Evolutionary conservation across 1,140 invertebrate genomes (phyloP), one percentile per base, ranked within the genome.

Genomic region (Hyles euphorbiae): DNA sequence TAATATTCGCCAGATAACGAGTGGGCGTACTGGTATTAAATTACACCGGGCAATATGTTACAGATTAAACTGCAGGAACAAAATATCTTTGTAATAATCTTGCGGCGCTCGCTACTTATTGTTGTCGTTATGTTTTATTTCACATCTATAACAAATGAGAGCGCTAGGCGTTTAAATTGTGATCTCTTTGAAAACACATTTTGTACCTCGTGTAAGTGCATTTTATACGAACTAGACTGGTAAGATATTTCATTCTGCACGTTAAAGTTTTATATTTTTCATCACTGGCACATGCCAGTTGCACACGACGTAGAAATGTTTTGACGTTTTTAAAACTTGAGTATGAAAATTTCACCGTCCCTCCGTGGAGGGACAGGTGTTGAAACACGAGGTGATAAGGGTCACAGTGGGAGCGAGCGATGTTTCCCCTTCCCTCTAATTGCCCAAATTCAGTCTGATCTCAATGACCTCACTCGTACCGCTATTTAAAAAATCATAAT

Each of bases 1-100:
- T 8, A 40, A 40, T 40, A 40, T 40, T 40, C 36, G 36, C 36
- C 36, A 40, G 36, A 40, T 40, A 47, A 56, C 45, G 12, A 65
- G 75, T 78, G 77, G 75, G 77, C 72, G 77, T 76, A 63, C 36
- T 40, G 36, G 57, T 68, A 68, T 78, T 65, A 36, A 68, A 78
- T 76, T 76, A 70, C 75, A 70, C 63, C 72, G 60, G 60, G 66
- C 65, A 64, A 71, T 76, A 58, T 47, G 53, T 56, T 53, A 61
- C n/a, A n/a, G 46, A 48, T n/a, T 8, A n/a, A 48, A 48, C 10
- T 48, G 46, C 46, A 48, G 3, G 12, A 7, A 48, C 7, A 48
- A 11, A 40, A 40, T 40, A 40, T 40, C 36, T 40, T 40, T 8
- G 36, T 40, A 40, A 40, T 40, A 40, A 40, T 40, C 36, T 40